Percentiles rank a stretch among this genome's conserved stretches.
Evolutionary conservation across 2,888 invertebrate species (phyloP).

Genomic region (Chironomus riparius): DNA sequence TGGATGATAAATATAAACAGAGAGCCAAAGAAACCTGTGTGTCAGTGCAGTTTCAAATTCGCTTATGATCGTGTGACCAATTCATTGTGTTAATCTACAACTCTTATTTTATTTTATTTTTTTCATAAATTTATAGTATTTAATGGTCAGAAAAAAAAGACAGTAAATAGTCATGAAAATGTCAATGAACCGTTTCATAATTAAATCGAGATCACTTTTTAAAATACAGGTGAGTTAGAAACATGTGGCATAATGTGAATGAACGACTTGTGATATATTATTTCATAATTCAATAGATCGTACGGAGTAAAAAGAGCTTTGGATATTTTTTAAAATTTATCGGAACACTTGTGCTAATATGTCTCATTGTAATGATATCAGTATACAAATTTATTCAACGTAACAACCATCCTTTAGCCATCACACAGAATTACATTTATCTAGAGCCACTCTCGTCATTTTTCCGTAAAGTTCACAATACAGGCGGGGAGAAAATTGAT

Average conservation of each 20-base stretch:
- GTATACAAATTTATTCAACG: conserved; percentile 3
- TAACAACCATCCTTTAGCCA: conserved; percentile 16
- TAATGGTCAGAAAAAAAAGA: not conserved
- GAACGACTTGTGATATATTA: not conserved
- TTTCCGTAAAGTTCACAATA: not conserved
- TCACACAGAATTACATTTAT: conserved; percentile 15
- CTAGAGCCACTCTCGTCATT: conserved; percentile 16
- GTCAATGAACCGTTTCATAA: not conserved
- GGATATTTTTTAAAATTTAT: conserved; percentile 2
- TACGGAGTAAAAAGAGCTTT: not conserved
- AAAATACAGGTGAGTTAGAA: not conserved
- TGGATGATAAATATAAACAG: not conserved
- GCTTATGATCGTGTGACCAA: not conserved
- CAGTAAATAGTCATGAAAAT: not conserved
- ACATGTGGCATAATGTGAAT: not conserved
- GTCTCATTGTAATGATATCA: not conserved
- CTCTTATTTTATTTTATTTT: not conserved
- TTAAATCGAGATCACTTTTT: not conserved
- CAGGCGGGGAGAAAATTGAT: conserved; percentile 1
- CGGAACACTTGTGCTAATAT: not conserved
- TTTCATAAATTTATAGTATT: not conserved
- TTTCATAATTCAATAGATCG: not conserved
- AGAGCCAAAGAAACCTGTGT: not conserved
- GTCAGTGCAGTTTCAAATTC: not conserved
- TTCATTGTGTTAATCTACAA: not conserved